These are phyloP conservation scores for Penaeus monodon DNA, from an alignment of 2,888 invertebrate species.

Conservation along the genomic window DNA sequence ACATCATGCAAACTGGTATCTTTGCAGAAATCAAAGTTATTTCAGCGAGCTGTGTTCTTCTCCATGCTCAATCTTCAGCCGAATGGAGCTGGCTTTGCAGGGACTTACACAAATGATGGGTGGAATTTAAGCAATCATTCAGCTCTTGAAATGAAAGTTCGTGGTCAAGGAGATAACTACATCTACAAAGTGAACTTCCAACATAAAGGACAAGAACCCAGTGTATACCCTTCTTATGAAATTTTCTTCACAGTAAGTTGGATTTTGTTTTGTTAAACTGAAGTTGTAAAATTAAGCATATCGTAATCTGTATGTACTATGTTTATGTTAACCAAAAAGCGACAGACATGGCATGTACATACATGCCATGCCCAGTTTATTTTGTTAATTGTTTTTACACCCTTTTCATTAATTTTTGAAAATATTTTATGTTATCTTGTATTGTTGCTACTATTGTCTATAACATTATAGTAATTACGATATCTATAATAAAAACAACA, in stretches of 20 bases:
- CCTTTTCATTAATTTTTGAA: too few relatives aligned
- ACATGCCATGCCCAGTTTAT: too few relatives aligned
- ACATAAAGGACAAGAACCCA: constrained; percentile 73
- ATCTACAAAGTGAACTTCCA: constrained; percentile 77
- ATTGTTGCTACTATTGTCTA: too few relatives aligned
- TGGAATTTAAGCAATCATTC: constrained; percentile 73
- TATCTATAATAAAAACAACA: too few relatives aligned
- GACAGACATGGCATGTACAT: too few relatives aligned
- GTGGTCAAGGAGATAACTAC: constrained; percentile 76
- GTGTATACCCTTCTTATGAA: constrained; percentile 76
- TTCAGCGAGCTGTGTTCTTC: constrained; percentile 77
- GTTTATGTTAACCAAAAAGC: too few relatives aligned
- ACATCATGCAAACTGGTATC: constrained; percentile 60
- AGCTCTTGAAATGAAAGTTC: constrained; percentile 73
- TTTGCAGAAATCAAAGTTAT: constrained; percentile 75
- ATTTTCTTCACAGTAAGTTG: constrained; percentile 69
- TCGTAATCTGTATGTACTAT: too few relatives aligned
- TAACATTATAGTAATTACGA: too few relatives aligned
- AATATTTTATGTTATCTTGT: too few relatives aligned
- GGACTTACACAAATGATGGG: constrained; percentile 73
- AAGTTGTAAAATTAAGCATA: too few relatives aligned
- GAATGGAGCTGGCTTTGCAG: constrained; percentile 79
- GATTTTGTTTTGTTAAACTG: too few relatives aligned
- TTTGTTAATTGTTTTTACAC: too few relatives aligned
- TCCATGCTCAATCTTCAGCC: constrained; percentile 77